phyloP scores from a whole-genome alignment of 1,140 invertebrate species.

The Macrotrachela quadricornifera region DNA sequence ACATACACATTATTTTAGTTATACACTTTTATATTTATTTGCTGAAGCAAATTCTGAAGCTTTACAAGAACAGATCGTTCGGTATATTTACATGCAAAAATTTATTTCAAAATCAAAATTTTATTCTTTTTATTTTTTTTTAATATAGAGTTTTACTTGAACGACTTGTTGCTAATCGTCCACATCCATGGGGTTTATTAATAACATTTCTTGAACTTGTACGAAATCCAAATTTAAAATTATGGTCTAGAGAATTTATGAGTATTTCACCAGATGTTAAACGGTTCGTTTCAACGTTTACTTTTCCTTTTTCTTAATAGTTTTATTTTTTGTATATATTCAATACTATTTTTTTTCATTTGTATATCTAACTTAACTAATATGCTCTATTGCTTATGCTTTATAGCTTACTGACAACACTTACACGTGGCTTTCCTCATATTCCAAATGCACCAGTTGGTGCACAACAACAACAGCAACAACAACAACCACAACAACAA shows the following conservation, averaged over 20 bases:
- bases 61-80: constrained; percentile 58
- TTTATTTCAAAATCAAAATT: not conserved
- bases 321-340: no score
- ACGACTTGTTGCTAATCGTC: constrained; percentile 82
- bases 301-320: no score
- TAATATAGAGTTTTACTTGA: constrained; percentile 66
- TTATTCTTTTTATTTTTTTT: not conserved
- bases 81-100: constrained; percentile 26
- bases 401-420: no score
- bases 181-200: constrained; percentile 93
- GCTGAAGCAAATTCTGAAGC: constrained; percentile 90
- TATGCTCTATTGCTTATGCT: no score
- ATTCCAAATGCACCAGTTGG: no score
- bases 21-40: constrained; percentile 81
- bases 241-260: constrained; percentile 96
- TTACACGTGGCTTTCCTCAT: no score
- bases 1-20: constrained; percentile 97
- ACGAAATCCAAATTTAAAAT: constrained; percentile 93
- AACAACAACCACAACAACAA: no score
- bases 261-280: constrained; percentile 95
- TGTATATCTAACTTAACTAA: no score
- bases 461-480: no score
- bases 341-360: no score
- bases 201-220: constrained; percentile 98
- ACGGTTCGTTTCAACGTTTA: constrained; percentile 8